Percentiles rank a stretch among this genome's conserved stretches.
phyloP scores from a whole-genome alignment of 2,888 invertebrate species.

The Emesis furor region DNA sequence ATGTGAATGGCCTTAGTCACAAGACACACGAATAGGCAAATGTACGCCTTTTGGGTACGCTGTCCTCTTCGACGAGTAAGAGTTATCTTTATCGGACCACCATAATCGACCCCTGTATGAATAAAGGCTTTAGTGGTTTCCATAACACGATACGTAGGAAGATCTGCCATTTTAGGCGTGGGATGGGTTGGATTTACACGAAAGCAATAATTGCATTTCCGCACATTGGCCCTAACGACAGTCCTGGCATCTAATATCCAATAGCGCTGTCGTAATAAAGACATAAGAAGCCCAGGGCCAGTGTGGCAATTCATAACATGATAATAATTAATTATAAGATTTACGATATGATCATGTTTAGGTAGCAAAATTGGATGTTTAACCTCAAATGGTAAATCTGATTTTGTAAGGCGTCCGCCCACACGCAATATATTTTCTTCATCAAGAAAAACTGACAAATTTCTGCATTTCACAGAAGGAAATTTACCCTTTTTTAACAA shows the following conservation, averaged over 20 bases:
- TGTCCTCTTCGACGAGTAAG: constrained; percentile 23
- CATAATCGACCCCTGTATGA: constrained; percentile 43
- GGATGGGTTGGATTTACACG: neutral
- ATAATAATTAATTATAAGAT: too few species aligned
- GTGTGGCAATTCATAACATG: too few species aligned
- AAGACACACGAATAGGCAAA: constrained; percentile 41
- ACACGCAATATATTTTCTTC: too few species aligned
- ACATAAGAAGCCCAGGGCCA: too few species aligned
- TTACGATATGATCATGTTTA: too few species aligned
- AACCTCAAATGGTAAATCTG: too few species aligned
- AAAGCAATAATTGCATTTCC: constrained; percentile 9
- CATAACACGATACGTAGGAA: constrained; percentile 1
- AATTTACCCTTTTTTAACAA: too few species aligned
- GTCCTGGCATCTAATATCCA: neutral
- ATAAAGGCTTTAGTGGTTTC: constrained; percentile 34
- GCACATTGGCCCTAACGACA: neutral
- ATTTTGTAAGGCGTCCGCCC: too few species aligned
- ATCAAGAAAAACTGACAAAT: too few species aligned
- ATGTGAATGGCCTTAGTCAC: constrained; percentile 41
- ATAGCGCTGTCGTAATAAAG: neutral
- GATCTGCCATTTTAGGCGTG: neutral
- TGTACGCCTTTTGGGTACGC: constrained; percentile 20
- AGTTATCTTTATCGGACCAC: constrained; percentile 29
- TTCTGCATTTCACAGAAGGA: too few species aligned
- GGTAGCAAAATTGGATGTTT: too few species aligned